Base-by-base conservation (phyloP, 2,888 invertebrate genomes). In the Penaeus monodon region DNA sequence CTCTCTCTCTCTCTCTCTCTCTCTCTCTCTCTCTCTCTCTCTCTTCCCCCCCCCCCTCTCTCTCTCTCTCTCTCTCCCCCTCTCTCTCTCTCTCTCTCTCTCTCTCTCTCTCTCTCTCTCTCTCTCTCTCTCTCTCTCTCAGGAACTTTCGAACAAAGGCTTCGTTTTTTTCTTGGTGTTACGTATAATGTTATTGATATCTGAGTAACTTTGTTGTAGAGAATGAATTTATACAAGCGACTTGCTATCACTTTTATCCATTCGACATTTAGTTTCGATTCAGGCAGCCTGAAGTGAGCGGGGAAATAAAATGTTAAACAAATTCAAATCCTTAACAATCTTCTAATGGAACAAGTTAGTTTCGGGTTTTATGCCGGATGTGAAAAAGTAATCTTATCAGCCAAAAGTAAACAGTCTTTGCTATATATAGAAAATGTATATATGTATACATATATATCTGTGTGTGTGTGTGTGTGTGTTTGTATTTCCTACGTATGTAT, bases 321-420 rank as follows among this genome's bases (percentile, higher is more conserved):
- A 33, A 70, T 33, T 70, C 70, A 70, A 70, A 70, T 70, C 70
- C 70, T 70, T 20, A 33, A 70, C 70, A 33, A 29, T 70, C 33
- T 70, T 33, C 24, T 27, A 57, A 57, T 57, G 57, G 57, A 57
- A 57, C 57, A 57, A 57, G 57, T 57, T 57, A 57, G 57, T 57
- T 57, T 57, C 57, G 57, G 57, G 57, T 57, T 57, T 57, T 57
- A 57, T 57, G 17, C 70, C 70, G 70, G 27, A 33, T 70, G 70
- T 70, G 33, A 17, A 70, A 27, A 70, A 70, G 33, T 29, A 27
- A 33, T 27, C 33, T 70, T 27, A 70, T 70, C 33, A 33, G 70
- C 24, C 70, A n/a, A n/a, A 57, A 57, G 57, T 20, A 57, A 57
- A 57, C 57, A 57, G 17, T 29, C 70, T 29, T 27, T 70, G 17